Percentiles rank a stretch among this genome's conserved stretches.
phyloP scores from a whole-genome alignment of 2,113 vertebrate species.

The Ictalurus furcatus region DNA sequence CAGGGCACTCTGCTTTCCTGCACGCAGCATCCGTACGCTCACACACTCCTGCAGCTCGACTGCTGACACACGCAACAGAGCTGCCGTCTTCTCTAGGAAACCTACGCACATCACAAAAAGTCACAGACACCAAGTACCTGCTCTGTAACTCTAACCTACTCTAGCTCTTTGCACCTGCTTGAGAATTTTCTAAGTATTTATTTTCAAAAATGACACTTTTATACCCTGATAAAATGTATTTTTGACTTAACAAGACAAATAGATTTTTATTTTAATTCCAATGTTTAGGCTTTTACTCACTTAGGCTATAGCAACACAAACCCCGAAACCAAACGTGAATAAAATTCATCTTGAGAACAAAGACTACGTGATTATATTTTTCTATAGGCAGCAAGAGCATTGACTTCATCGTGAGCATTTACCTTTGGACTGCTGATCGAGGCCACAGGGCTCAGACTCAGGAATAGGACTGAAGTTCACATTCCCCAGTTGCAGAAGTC shows the following conservation, averaged over 20 bases:
- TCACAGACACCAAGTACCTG: neutral
- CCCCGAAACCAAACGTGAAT: neutral
- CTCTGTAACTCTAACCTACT: neutral
- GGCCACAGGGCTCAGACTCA: conserved; percentile 81
- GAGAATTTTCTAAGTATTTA: neutral
- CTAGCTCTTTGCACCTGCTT: neutral
- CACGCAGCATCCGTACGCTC: conserved; percentile 80
- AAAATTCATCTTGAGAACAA: neutral
- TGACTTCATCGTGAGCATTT: conserved; percentile 32
- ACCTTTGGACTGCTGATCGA: conserved; percentile 78
- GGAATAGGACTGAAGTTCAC: conserved; percentile 73
- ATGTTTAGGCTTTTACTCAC: neutral
- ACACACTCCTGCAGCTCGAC: conserved; percentile 77
- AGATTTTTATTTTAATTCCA: neutral
- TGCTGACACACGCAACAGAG: conserved; percentile 73
- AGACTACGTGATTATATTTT: neutral
- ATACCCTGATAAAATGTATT: neutral
- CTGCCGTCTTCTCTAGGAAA: conserved; percentile 73
- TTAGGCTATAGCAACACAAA: neutral
- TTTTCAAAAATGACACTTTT: neutral
- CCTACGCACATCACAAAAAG: conserved; percentile 62
- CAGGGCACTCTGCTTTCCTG: conserved; percentile 84
- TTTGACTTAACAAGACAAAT: neutral
- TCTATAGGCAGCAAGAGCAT: neutral
- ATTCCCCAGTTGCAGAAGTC: conserved; percentile 90